These are phyloP conservation scores for Zosterops japonicus DNA, from an alignment of 2,113 vertebrate genomes.

Conservation along the genomic window DNA sequence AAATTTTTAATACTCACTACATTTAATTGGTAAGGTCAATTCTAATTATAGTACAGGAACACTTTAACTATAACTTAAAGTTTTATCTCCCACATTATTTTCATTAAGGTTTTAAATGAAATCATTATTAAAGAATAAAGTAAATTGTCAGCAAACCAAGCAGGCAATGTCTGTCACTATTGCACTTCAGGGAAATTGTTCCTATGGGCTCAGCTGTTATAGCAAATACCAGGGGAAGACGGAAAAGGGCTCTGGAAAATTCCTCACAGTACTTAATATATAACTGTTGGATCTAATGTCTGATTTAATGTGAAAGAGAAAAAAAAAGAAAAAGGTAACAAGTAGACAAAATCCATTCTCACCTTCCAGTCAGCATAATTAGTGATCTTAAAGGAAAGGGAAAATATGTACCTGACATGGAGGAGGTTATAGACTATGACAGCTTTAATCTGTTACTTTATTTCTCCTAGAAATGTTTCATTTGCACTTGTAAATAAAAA, in stretches of 20 bases:
- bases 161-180: background rate
- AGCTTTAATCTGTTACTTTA: constrained; percentile 24
- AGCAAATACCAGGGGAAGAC: background rate
- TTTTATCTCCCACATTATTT: constrained; percentile 63
- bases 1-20: constrained; percentile 64
- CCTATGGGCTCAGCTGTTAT: background rate
- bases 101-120: constrained; percentile 67
- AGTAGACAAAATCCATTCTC: constrained; percentile 35
- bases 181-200: constrained; percentile 21
- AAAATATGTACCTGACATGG: background rate
- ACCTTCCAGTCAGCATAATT: constrained; percentile 26
- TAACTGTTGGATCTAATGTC: background rate
- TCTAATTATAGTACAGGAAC: constrained; percentile 34
- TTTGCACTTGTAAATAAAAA: constrained; percentile 37
- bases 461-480: constrained; percentile 23
- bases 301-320: background rate
- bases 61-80: constrained; percentile 16
- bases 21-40: constrained; percentile 65
- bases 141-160: constrained; percentile 49
- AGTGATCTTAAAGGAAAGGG: constrained; percentile 7
- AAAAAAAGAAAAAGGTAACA: background rate
- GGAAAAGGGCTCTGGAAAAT: background rate
- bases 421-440: constrained; percentile 1
- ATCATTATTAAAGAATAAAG: constrained; percentile 47
- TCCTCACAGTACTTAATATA: background rate